phyloP scores from a whole-genome alignment of 2,797 vertebrate genomes.

The Brachyrhaphis roseni region DNA sequence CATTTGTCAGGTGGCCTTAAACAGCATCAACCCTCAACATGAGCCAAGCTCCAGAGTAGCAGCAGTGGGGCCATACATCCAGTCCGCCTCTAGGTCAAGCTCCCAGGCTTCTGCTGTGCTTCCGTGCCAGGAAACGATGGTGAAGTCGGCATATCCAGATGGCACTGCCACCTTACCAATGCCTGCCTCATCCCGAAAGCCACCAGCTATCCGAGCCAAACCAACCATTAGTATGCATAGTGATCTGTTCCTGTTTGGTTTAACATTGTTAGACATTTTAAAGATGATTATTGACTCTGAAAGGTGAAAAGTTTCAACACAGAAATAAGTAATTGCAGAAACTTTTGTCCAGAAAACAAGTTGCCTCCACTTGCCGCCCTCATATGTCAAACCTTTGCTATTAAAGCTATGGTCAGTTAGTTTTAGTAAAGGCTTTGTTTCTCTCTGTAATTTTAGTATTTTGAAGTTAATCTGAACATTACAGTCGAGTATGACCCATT shows the following conservation, averaged over 20 bases:
- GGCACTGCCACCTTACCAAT: conserved; percentile 79
- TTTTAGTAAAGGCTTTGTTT: not conserved
- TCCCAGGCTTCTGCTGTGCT: conserved; percentile 52
- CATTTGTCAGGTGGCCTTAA: conserved; percentile 78
- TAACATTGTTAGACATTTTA: not conserved
- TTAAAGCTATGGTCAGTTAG: not conserved
- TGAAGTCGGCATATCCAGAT: conserved; percentile 89
- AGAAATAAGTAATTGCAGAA: not conserved
- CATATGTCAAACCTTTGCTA: not conserved
- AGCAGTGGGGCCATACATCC: conserved; percentile 94
- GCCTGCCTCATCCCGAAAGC: conserved; percentile 60
- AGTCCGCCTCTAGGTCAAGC: conserved; percentile 79
- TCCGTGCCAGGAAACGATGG: conserved; percentile 81
- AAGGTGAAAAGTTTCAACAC: not conserved
- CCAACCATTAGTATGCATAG: conserved; percentile 56
- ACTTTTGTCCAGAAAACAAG: not conserved
- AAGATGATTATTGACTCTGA: not conserved
- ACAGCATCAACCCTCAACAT: conserved; percentile 79
- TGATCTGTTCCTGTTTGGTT: not conserved
- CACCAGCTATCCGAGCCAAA: conserved; percentile 75
- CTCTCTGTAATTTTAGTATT: not conserved
- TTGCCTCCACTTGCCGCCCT: not conserved
- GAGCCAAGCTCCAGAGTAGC: conserved; percentile 86
- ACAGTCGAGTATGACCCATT: not conserved
- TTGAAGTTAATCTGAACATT: not conserved